phyloP scores from a whole-genome alignment of 1,140 invertebrate species.

The Drosophila prosaltans region DNA sequence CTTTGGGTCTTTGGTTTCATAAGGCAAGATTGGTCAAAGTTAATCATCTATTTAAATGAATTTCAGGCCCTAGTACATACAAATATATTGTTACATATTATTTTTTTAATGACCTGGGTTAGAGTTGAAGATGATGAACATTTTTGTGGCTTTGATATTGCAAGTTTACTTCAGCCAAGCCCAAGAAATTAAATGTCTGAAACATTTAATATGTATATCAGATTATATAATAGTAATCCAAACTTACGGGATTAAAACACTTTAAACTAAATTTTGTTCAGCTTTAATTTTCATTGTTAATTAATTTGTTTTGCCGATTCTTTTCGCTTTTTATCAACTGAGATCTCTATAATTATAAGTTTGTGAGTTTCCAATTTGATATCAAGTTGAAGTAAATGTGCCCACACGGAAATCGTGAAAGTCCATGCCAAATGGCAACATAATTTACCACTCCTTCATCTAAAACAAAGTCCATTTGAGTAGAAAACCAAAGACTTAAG shows the following conservation, averaged over 20 bases:
- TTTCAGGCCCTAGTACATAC: neutral
- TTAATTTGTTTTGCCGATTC: neutral
- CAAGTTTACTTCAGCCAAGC: neutral
- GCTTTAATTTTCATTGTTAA: too few relatives aligned
- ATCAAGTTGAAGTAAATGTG: conserved; percentile 19
- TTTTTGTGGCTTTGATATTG: neutral
- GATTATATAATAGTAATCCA: too few relatives aligned
- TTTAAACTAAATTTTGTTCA: too few relatives aligned
- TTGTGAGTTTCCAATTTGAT: conserved; percentile 18
- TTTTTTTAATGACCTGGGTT: neutral
- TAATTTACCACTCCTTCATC: conserved; percentile 34
- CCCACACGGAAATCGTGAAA: conserved; percentile 68
- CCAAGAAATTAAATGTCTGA: neutral
- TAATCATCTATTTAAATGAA: neutral
- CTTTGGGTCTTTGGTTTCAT: neutral
- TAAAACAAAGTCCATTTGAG: conserved; percentile 21
- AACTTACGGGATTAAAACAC: too few relatives aligned
- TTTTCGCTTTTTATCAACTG: conserved; percentile 6
- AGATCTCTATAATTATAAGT: conserved; percentile 13
- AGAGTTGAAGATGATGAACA: neutral
- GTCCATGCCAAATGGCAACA: conserved; percentile 45
- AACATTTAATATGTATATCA: too few relatives aligned
- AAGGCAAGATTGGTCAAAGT: neutral
- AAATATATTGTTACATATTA: neutral
- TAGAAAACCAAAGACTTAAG: conserved; percentile 8